A percentile compares a stretch with the other conserved stretches of the same genome.
Evolutionary conservation across 2,888 invertebrate genomes (phyloP).

Genomic region (Cosmorhoe ocellata): DNA sequence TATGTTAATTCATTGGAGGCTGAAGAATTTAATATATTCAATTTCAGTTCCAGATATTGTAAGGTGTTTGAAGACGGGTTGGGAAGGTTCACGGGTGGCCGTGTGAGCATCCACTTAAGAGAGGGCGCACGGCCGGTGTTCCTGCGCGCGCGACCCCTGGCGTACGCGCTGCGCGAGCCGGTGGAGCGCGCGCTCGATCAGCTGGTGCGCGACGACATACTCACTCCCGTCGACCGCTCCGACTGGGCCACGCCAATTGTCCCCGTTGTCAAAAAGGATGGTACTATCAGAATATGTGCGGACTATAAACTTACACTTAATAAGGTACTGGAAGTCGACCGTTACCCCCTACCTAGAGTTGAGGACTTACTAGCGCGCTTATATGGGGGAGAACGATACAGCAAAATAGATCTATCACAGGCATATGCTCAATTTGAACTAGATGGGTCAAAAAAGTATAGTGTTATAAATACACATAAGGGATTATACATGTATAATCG

Average conservation of each 20-base stretch:
- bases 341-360: no score
- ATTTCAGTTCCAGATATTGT: neutral
- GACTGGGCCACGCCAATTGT: conserved; percentile 6
- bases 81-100: neutral
- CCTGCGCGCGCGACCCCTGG: neutral
- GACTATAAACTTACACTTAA: conserved; percentile 40
- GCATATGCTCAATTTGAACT: no score
- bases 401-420: no score
- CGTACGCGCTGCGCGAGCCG: conserved; percentile 25
- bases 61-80: neutral
- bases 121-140: neutral
- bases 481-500: no score
- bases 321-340: no score
- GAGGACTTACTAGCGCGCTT: no score
- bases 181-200: conserved; percentile 27
- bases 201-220: conserved; percentile 26
- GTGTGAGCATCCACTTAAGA: neutral
- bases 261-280: conserved; percentile 35
- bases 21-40: no score
- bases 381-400: no score
- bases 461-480: no score
- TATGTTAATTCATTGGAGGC: no score
- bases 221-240: neutral
- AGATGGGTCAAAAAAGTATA: no score
- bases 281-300: conserved; percentile 36